These are phyloP conservation scores for Tenthredo amoena DNA, from an alignment of 2,888 invertebrate species.

Conservation along the genomic window DNA sequence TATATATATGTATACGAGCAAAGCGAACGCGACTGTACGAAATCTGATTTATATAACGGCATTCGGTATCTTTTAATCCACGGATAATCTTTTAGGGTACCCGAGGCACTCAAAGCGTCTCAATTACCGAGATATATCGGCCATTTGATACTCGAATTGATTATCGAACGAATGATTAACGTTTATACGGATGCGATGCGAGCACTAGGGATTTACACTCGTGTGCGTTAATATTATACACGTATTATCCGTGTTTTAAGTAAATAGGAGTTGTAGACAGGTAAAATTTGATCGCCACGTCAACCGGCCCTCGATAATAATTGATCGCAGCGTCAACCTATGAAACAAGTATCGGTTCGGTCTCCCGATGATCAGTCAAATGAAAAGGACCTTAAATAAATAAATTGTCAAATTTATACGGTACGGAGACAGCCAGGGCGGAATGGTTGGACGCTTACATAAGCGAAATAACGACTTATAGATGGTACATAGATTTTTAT, in stretches of 20 bases:
- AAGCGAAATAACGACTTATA: conserved; percentile 52
- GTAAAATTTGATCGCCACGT: conserved; percentile 1
- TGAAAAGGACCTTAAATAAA: conserved; percentile 17
- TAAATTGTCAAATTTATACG: neutral
- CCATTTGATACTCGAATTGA: conserved; percentile 50
- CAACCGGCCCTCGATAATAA: neutral
- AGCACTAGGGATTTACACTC: neutral
- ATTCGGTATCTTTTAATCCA: conserved; percentile 63
- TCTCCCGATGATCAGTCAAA: neutral
- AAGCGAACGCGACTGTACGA: conserved; percentile 17
- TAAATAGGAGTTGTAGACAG: neutral
- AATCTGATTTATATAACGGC: conserved; percentile 66
- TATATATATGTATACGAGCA: neutral
- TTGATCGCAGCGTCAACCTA: neutral
- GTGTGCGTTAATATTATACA: neutral
- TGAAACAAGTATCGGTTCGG: neutral
- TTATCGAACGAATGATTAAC: conserved; percentile 46
- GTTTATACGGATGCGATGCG: conserved; percentile 20
- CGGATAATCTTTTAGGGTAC: conserved; percentile 66
- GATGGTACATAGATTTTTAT: conserved; percentile 51
- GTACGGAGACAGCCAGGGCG: neutral
- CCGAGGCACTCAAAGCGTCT: conserved; percentile 56
- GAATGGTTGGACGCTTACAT: conserved; percentile 57
- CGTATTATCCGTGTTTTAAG: neutral
- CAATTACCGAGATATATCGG: conserved; percentile 69